Base-by-base conservation (phyloP, 2,888 invertebrate genomes). In the Anaspis maculata region DNA sequence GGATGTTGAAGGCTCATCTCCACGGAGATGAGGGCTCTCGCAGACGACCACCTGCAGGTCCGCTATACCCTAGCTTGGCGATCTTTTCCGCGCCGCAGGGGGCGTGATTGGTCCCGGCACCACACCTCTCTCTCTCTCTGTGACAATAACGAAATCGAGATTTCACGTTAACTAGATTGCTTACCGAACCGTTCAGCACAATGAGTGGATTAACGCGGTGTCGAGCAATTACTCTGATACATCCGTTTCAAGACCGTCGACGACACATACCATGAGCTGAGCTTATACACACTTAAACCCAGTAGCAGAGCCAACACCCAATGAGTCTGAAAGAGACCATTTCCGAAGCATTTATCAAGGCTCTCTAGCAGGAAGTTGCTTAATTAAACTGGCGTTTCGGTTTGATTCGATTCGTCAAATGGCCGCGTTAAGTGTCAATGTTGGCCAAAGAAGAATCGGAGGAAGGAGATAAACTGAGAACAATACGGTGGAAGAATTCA, bases 121-220 rank as follows among this genome's bases (percentile, higher is more conserved):
- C 43, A 41, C 33, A 32, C 39, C 32, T 36, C 32, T 37, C 33
- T 32, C 33, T 32, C 37, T 42, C 32, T 35, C 31, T 32, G 46
- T 46, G 50, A 5, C 5, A 51, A 49, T 51, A 53, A 53, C 51
- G 48, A 39, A 53, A 48, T 45, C 45, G 45, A 42, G 44, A 44
- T 45, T 46, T 42, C 45, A 42, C 41, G 48, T 47, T 53, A 54
- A 54, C 51, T 50, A 51, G 54, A 46, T 54, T 54, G 51, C 50
- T 45, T 48, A 52, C 33, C 49, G 45, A 43, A 49, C 42, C 52
- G 50, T 51, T 49, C 41, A 41, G 32, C 32, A 42, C 27, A 31
- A 38, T 38, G 33, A 33, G 21, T 29, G 28, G 27, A 28, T 13
- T 30, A 30, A 26, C 22, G 5, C 35, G 30, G 23, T 32, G 32